Conservation (phyloP, 2,888 invertebrate species). For the Pandemis corylana region DNA sequence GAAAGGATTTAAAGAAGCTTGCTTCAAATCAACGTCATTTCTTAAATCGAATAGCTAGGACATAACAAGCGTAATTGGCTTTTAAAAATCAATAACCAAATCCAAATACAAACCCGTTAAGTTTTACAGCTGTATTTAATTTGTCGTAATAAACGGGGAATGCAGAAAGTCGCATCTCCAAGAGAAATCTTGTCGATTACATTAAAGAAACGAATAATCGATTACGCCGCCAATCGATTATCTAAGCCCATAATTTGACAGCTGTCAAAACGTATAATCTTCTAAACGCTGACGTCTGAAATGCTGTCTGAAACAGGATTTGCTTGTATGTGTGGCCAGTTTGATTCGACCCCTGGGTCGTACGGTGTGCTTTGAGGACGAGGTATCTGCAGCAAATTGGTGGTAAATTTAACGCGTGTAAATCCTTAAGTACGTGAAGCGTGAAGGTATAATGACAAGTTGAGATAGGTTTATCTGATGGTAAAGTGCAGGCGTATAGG, state of each 20-base stretch:
- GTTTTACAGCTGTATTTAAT: conserved; percentile 15
- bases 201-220: conserved; percentile 46
- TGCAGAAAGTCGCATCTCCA: conserved; percentile 41
- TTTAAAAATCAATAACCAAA: conserved; percentile 21
- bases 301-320: conserved; percentile 41
- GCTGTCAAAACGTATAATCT: conserved; percentile 51
- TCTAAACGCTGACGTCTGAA: conserved; percentile 42
- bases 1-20: background rate
- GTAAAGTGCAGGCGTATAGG: background rate
- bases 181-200: conserved; percentile 47
- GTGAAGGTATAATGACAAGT: conserved; percentile 42
- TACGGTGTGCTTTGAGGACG: background rate
- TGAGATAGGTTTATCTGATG: conserved; percentile 41
- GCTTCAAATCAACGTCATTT: background rate
- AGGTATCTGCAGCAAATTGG: conserved; percentile 4
- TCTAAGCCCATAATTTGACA: conserved; percentile 49
- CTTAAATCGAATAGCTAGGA: background rate
- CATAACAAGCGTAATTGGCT: conserved; percentile 8
- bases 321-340: conserved; percentile 33
- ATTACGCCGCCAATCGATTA: conserved; percentile 51
- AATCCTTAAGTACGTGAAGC: conserved; percentile 37
- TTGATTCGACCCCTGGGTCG: background rate
- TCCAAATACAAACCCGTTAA: conserved; percentile 21
- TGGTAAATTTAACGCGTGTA: conserved; percentile 29
- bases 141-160: conserved; percentile 31